Evolutionary conservation across 2,797 vertebrate species (phyloP), one percentile per base, ranked within the genome.

Genomic region (Diglossa cyanea): DNA sequence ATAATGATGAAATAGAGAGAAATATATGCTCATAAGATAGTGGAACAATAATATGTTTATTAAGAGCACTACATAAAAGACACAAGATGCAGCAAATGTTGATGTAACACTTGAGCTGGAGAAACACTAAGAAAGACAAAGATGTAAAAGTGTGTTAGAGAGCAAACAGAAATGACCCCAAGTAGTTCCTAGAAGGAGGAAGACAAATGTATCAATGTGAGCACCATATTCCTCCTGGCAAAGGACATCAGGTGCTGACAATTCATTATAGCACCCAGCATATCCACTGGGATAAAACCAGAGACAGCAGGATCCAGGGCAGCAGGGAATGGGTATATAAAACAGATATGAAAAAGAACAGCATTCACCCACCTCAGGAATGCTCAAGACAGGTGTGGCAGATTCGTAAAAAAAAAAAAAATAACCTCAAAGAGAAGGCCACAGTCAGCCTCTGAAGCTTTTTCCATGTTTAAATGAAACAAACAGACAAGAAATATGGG

Each of bases 211-310:
- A 50, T 33, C 7, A 1, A 13, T 2, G 2, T 15, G 44, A 76
- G 31, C 30, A 57, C 33, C 14, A 23, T 33, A 51, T 26, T 57
- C 37, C 17, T 70, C 28, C 20, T 63, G n/a, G 42, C 14, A 50
- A 82, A 50, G 48, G 42, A 55, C 19, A 37, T 26, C 37, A 77
- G 25, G 55, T 44, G 13, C 51, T 84, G 39, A 47, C 24, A 75
- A 45, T 6, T 42, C 62, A 30, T 25, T 0, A 0, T 19, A 62
- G 28, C 10, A 57, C 23, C 15, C 18, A n/a, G 24, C 11, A 33
- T 11, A 53, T 20, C 28, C 28, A 54, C 19, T 45, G 26, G 31
- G 58, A 67, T 11, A 19, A 82, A 82, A 67, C 3, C 57, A 70
- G 35, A 75, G 40, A 55, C 7, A 21, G 54, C 3, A 28, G 53